These are phyloP conservation scores for Yponomeuta sedellus DNA, from an alignment of 2,888 invertebrate genomes.

Conservation along the genomic window DNA sequence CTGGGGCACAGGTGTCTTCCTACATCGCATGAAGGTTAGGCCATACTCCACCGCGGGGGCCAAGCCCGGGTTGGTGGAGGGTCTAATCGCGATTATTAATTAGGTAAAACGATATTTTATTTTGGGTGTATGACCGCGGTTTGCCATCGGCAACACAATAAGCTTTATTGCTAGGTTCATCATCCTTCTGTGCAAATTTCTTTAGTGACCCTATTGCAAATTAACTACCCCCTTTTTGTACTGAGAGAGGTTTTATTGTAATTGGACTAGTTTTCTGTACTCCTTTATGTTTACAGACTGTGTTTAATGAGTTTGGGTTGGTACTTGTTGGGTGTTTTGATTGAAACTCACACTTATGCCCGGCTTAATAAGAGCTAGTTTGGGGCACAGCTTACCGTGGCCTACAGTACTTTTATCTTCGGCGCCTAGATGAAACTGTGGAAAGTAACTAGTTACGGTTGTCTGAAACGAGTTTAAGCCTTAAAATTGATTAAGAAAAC, in stretches of 20 bases:
- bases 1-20: no score
- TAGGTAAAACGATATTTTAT: no score
- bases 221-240: slow-evolving; percentile 12
- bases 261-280: slow-evolving; percentile 5
- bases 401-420: neutral
- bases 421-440: neutral
- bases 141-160: no score
- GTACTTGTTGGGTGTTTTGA: neutral
- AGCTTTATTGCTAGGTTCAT: neutral
- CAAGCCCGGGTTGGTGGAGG: no score
- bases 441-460: neutral
- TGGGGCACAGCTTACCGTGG: neutral
- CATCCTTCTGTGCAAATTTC: neutral
- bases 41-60: no score
- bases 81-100: no score
- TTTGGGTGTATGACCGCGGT: no score
- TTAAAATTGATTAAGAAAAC: no score
- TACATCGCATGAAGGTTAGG: no score
- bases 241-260: slow-evolving; percentile 5
- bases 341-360: neutral
- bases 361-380: neutral
- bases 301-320: neutral
- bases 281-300: neutral
- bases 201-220: neutral
- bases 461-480: neutral